Base-by-base conservation (phyloP, 2,113 vertebrate species). In the Columbina picui region DNA sequence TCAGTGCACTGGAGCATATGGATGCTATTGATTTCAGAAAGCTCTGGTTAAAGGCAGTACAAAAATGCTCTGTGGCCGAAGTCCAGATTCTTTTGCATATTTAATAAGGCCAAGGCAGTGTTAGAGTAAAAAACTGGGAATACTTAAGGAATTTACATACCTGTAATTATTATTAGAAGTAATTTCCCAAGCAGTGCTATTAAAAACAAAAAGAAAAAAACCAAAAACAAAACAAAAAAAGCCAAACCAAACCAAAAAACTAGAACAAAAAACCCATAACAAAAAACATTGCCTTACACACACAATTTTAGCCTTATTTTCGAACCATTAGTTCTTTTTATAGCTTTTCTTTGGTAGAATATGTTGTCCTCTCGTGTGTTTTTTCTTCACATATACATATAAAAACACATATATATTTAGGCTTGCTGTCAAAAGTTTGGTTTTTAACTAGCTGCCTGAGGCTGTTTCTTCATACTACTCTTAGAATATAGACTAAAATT, bases 21-120 rank as follows among this genome's bases (percentile, higher is more conserved):
- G 79, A 76, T 71, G 69, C 43, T 86, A 84, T 71, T 84, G 79
- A 90, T 87, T 96, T 96, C 57, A 71, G 65, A 96, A 93, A 82
- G 56, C 75, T 84, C 39, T 90, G 38, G 79, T 89, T 89, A 75
- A 93, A 94, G 83, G 57, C 90, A 79, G 43, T 82, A 56, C 36
- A 71, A 57, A 92, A 95, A 68, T 81, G 30, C 27, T 78, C 39
- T 53, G 19, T 93, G 80, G 92, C 68, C 53, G 25, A 77, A 78
- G n/a, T 93, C 56, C 88, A 93, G 27, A 75, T 84, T 83, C 60
- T 81, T 90, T 60, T 84, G 73, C 65, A 56, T 86, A 16, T 47
- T 27, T 70, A 89, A 55, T 52, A 59, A 76, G 38, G 30, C 50
- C 32, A 83, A 91, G 38, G 39, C 30, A 79, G 30, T 38, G 30